A percentile compares a stretch with the other conserved stretches of the same genome.
These are phyloP conservation scores for Oncorhynchus kisutch DNA, from an alignment of 2,113 vertebrate species.

Conservation along the genomic window DNA sequence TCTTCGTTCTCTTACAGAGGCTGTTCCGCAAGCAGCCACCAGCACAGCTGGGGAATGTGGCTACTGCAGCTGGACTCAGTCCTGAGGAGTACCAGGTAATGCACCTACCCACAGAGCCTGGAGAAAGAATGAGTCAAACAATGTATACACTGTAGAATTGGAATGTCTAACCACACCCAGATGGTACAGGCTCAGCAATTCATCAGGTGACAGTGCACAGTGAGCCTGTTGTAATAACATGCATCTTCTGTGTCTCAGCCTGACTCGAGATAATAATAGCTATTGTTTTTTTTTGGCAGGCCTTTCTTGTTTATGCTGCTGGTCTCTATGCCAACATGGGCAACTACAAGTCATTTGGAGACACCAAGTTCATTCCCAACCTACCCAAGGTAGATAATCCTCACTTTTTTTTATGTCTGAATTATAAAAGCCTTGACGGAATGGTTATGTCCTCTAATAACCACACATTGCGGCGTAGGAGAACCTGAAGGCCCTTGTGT, in stretches of 20 bases:
- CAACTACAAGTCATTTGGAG: conserved; percentile 94
- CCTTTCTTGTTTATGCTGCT: conserved; percentile 87
- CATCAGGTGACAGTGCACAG: too few relatives aligned
- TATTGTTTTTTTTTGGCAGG: conserved; percentile 61
- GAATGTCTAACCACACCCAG: too few relatives aligned
- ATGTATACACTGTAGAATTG: too few relatives aligned
- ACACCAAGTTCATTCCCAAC: conserved; percentile 91
- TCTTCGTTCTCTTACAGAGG: conserved; percentile 83
- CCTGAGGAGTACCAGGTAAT: conserved; percentile 85
- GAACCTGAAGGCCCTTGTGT: conserved; percentile 82
- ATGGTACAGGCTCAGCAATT: too few relatives aligned
- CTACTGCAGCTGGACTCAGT: conserved; percentile 75
- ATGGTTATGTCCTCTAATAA: too few relatives aligned
- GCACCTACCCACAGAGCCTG: too few relatives aligned
- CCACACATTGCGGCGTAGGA: conserved; percentile 66
- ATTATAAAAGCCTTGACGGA: too few relatives aligned
- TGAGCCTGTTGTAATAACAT: background rate
- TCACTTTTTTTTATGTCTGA: too few relatives aligned
- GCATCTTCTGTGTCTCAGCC: background rate
- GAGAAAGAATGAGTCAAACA: too few relatives aligned
- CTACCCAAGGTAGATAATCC: conserved; percentile 78
- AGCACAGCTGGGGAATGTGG: conserved; percentile 72
- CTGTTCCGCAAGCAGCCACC: conserved; percentile 82
- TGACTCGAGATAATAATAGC: too few relatives aligned
- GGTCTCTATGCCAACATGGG: conserved; percentile 93